These are phyloP conservation scores for Alectoris magna DNA, from an alignment of 2,797 vertebrate species.

Conservation along the genomic window DNA sequence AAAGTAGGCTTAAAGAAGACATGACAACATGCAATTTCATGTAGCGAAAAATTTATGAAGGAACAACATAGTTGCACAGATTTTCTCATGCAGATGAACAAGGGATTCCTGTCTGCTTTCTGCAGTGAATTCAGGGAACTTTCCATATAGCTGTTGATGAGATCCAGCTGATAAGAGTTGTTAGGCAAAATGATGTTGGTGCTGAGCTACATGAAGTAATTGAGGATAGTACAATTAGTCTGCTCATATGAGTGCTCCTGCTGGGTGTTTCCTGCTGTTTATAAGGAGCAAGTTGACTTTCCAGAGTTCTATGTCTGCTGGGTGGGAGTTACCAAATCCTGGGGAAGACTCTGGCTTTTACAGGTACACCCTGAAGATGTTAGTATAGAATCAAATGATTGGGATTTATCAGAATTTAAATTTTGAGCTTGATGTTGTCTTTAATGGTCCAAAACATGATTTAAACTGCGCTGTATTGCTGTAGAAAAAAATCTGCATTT, in stretches of 20 bases:
- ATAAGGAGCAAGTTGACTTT: background rate
- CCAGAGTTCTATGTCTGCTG: background rate
- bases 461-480: background rate
- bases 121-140: background rate
- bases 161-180: background rate
- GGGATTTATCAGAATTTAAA: background rate
- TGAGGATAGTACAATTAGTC: background rate
- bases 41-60: background rate
- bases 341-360: background rate
- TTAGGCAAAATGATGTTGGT: background rate
- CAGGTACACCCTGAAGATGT: background rate
- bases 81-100: background rate
- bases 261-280: background rate
- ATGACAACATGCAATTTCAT: background rate
- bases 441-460: background rate
- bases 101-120: background rate
- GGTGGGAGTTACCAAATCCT: background rate
- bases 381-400: background rate
- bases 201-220: background rate
- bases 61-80: background rate
- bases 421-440: background rate
- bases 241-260: background rate
- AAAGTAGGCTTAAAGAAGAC: background rate
- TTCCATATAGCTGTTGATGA: background rate
- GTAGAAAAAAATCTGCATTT: background rate